Evolutionary conservation across 2,888 invertebrate species (phyloP).

Genomic region (Mimumesa dahlbomi): DNA sequence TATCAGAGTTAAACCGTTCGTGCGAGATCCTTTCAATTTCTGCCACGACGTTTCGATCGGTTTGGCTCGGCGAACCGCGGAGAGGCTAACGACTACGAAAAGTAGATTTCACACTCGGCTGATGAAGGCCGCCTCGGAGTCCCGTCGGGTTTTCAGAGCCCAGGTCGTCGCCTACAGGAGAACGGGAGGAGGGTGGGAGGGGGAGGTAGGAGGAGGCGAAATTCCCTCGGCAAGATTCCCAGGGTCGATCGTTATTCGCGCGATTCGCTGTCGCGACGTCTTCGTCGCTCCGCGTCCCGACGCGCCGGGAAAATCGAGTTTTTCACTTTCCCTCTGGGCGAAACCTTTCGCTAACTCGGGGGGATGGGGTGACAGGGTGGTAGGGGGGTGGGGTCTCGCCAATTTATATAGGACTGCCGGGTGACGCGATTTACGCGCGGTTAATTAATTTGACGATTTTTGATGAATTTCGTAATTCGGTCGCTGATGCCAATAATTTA

Average conservation of each 20-base stretch:
- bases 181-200: no score
- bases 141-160: conserved; percentile 6
- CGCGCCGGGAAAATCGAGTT: conserved; percentile 57
- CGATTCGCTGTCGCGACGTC: conserved; percentile 70
- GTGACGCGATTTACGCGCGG: no score
- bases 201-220: no score
- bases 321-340: conserved; percentile 58
- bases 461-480: no score
- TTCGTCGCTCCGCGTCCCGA: conserved; percentile 31
- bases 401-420: no score
- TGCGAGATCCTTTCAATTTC: conserved; percentile 66
- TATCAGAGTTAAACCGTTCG: conserved; percentile 29
- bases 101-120: conserved; percentile 72
- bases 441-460: no score
- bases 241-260: conserved; percentile 60
- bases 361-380: background rate
- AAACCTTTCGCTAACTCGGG: conserved; percentile 48
- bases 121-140: conserved; percentile 38
- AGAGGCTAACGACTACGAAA: conserved; percentile 65
- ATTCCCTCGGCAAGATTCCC: conserved; percentile 33
- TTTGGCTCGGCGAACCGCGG: conserved; percentile 59
- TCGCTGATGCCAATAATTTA: no score
- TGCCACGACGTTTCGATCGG: conserved; percentile 63
- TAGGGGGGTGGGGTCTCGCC: background rate
- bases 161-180: background rate